These are phyloP conservation scores for Aphelocoma coerulescens DNA, from an alignment of 2,113 vertebrate genomes.

Conservation along the genomic window DNA sequence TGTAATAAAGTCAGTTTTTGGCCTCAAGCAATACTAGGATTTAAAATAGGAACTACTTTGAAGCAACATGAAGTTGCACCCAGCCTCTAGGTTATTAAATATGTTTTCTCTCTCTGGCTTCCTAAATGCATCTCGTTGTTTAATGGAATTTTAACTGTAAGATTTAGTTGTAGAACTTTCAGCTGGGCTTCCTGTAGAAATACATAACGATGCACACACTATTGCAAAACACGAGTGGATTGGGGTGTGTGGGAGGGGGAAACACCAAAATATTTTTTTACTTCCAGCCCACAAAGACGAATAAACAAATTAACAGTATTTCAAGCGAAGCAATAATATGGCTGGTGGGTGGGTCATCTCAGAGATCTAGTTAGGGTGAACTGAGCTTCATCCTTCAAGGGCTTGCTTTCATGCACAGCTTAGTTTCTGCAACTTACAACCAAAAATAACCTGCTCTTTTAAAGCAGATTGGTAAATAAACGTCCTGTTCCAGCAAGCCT, in stretches of 20 bases:
- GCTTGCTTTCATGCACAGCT: background rate
- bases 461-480: background rate
- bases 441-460: background rate
- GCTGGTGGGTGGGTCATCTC: background rate
- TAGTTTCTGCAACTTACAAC: background rate
- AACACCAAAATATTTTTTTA: background rate
- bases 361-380: background rate
- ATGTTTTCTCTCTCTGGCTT: slow-evolving; percentile 43
- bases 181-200: slow-evolving; percentile 29
- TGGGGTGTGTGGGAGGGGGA: background rate
- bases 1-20: slow-evolving; percentile 46
- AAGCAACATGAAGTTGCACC: slow-evolving; percentile 41
- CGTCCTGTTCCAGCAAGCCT: background rate
- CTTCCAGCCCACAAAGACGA: background rate
- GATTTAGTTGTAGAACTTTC: slow-evolving; percentile 29
- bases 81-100: slow-evolving; percentile 57
- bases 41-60: slow-evolving; percentile 60
- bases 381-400: background rate
- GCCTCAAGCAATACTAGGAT: slow-evolving; percentile 45
- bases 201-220: background rate
- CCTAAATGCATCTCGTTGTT: slow-evolving; percentile 48
- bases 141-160: slow-evolving; percentile 34
- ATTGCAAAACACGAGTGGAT: background rate
- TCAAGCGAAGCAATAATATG: background rate
- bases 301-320: background rate